These are phyloP conservation scores for Erythrocercus mccallii DNA, from an alignment of 2,113 vertebrate genomes.

Conservation along the genomic window DNA sequence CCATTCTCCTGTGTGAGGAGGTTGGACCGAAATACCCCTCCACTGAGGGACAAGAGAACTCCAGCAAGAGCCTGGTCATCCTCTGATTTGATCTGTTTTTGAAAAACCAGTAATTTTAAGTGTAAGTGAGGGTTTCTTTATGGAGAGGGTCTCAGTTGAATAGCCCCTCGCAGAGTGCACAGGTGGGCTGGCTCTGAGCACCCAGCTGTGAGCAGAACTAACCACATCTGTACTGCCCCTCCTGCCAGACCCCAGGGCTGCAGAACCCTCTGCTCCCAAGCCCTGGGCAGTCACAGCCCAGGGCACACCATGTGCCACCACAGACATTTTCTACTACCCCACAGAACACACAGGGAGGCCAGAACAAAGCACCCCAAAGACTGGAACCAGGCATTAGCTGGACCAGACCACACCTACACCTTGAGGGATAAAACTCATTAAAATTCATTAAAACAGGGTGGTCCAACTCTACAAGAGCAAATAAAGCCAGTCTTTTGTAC, in stretches of 20 bases:
- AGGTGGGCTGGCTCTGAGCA: not conserved
- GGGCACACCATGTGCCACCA: not conserved
- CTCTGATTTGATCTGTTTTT: conserved; percentile 86
- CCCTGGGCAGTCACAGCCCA: not conserved
- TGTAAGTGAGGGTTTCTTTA: not conserved
- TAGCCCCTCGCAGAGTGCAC: not conserved
- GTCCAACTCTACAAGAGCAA: not conserved
- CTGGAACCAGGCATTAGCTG: not conserved
- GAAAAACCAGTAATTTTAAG: not conserved
- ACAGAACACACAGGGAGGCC: not conserved
- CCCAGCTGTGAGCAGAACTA: not conserved
- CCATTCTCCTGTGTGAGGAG: conserved; percentile 93
- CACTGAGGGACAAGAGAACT: conserved; percentile 94
- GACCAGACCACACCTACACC: not conserved
- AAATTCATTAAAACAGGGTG: not conserved
- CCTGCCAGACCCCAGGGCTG: not conserved
- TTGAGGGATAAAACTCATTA: not conserved
- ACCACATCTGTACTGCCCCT: not conserved
- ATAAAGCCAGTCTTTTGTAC: not conserved
- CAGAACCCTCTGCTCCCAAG: not conserved
- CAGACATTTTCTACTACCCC: not conserved
- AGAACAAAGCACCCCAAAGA: not conserved
- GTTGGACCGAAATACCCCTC: conserved; percentile 94
- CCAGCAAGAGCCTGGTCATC: conserved; percentile 89
- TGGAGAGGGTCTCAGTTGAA: not conserved